Percentiles rank a stretch among this genome's conserved stretches.
These are phyloP conservation scores for Bubo blakistoni DNA, from an alignment of 2,113 vertebrate genomes.

Conservation along the genomic window DNA sequence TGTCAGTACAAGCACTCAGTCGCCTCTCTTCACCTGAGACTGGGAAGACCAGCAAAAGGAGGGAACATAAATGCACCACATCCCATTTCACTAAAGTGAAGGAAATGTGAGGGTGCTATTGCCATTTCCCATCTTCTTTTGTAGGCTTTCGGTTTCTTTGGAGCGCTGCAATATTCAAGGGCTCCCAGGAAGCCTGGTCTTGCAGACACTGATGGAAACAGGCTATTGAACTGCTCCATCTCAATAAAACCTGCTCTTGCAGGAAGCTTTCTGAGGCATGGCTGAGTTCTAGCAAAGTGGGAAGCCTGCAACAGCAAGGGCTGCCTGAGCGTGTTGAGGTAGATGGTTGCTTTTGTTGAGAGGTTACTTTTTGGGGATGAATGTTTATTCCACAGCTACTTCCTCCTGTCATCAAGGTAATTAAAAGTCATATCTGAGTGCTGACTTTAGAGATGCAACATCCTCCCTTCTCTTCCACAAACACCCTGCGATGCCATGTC, in stretches of 20 bases:
- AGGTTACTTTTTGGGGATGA: neutral
- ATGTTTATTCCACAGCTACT: neutral
- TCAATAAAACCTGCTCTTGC: neutral
- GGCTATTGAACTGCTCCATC: neutral
- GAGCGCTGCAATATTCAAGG: neutral
- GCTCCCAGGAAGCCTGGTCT: neutral
- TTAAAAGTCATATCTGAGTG: neutral
- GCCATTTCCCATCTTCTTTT: neutral
- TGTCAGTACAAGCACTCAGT: neutral
- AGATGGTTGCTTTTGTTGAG: neutral
- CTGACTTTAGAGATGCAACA: neutral
- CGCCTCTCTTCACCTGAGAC: neutral
- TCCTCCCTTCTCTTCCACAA: neutral
- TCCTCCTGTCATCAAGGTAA: neutral
- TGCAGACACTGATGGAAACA: neutral
- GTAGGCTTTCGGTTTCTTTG: neutral
- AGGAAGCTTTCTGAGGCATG: neutral
- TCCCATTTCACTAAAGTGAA: neutral
- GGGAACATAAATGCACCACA: neutral
- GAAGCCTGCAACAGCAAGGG: accelerated
- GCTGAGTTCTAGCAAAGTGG: neutral
- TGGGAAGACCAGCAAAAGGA: neutral
- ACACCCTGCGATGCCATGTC: neutral
- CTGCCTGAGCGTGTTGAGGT: neutral
- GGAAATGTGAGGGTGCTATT: neutral